Conservation (phyloP, 1,140 invertebrate genomes). For the Calephelis nemesis region DNA sequence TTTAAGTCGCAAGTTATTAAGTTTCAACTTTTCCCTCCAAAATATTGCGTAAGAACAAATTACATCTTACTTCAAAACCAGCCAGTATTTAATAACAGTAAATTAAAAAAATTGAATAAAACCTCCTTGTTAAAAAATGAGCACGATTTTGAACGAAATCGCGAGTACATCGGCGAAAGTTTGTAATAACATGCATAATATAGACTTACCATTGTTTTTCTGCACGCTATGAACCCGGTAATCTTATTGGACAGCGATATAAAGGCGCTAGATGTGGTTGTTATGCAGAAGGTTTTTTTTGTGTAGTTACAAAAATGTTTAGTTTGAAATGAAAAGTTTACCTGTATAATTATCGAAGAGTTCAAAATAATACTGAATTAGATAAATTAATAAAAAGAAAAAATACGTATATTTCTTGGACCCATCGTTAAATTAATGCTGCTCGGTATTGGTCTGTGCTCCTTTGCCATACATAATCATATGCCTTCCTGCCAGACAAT, state of each 20-base stretch:
- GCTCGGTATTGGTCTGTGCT: too few species aligned
- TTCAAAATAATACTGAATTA: too few species aligned
- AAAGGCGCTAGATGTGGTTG: conserved; percentile 25
- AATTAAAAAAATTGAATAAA: conserved; percentile 18
- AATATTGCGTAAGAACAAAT: neutral
- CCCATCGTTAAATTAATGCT: too few species aligned
- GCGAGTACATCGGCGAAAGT: conserved; percentile 30
- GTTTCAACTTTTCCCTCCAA: too few species aligned
- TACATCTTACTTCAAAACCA: conserved; percentile 10
- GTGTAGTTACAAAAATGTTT: neutral
- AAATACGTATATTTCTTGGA: too few species aligned
- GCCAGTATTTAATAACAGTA: conserved; percentile 1
- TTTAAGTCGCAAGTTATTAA: too few species aligned
- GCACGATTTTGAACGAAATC: conserved; percentile 26
- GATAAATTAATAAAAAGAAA: too few species aligned
- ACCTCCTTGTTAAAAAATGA: conserved; percentile 20
- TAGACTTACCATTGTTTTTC: conserved; percentile 40
- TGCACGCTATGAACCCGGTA: conserved; percentile 21
- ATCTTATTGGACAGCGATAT: conserved; percentile 29
- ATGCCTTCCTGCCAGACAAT: too few species aligned
- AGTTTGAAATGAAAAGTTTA: too few species aligned
- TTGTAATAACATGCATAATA: conserved; percentile 36
- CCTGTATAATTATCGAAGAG: too few species aligned
- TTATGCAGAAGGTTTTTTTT: neutral
- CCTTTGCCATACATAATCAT: too few species aligned